Conservation (phyloP, 1,140 invertebrate genomes). For the Temnothorax longispinosus region DNA sequence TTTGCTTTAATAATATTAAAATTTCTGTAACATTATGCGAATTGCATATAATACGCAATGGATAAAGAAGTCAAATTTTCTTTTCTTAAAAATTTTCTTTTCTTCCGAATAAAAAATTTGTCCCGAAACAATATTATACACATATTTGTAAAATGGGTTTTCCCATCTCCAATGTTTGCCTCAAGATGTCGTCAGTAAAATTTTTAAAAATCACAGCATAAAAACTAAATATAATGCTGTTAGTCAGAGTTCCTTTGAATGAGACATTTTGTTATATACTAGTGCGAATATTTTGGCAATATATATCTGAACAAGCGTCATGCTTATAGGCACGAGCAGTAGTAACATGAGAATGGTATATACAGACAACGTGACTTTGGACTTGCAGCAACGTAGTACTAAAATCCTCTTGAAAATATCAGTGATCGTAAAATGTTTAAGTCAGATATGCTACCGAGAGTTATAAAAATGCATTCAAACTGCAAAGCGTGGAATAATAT, state of each 20-base stretch:
- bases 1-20: too few species aligned
- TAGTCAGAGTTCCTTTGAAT: conserved; percentile 39
- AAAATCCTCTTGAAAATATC: conserved; percentile 27
- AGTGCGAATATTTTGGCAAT: conserved; percentile 41
- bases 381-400: background rate
- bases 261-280: background rate
- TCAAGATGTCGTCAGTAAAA: background rate
- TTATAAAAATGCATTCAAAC: background rate
- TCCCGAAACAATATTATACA: background rate
- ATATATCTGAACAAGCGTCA: background rate
- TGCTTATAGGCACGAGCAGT: background rate
- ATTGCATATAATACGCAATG: background rate
- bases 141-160: background rate
- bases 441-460: background rate
- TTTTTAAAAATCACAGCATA: conserved; percentile 8
- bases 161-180: background rate
- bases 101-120: background rate
- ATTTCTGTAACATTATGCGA: background rate
- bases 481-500: background rate
- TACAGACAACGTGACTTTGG: conserved; percentile 4
- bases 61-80: background rate
- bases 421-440: background rate
- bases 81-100: background rate
- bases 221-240: conserved; percentile 31
- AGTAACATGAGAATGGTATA: conserved; percentile 29